Base-by-base conservation (phyloP, 2,888 invertebrate genomes). In the Pardosa pseudoannulata region DNA sequence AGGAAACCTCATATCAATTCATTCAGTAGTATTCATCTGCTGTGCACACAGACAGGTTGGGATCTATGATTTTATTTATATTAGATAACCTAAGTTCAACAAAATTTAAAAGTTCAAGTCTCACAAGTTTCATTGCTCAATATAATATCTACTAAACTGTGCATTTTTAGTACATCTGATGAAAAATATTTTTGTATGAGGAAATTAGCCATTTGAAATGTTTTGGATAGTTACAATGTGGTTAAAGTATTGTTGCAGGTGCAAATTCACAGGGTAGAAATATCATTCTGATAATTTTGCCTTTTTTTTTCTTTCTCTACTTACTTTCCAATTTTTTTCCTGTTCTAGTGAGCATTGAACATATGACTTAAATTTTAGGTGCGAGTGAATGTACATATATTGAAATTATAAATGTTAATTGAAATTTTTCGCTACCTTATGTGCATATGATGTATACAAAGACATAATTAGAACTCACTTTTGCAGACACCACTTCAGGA, bases 391-490 rank as follows among this genome's bases (percentile, higher is more conserved):
- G 56, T 56, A 56, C 56, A 56, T 56, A 56, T 23, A 56, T 23
- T 56, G 19, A 56, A 46, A 46, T 46, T 46, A 46, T 56, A 23
- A 56, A 56, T 56, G 56, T 56, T 56, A 56, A 56, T 56, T 23
- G 23, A 56, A 56, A 56, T 16, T 6, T 23, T 23, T 23, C 23
- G 23, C 19, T 23, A 19, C 23, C 56, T 23, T 56, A 56, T 56
- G 23, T 56, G 56, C 19, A 56, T 56, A 23, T 23, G 5, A 23
- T 23, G 56, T 56, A 23, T 23, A 23, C 56, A 56, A 56, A 56
- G 19, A 23, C 1, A 56, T 56, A 56, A 56, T 56, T 23, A 56
- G 56, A 56, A 56, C 3, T 3, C n/a, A 56, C 23, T 23, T 23
- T 46, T 46, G 9, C n/a, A 46, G 46, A 46, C 46, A 46, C 36